These are phyloP conservation scores for Cyphomyrus discorhynchus DNA, from an alignment of 2,113 vertebrate species.

Conservation along the genomic window DNA sequence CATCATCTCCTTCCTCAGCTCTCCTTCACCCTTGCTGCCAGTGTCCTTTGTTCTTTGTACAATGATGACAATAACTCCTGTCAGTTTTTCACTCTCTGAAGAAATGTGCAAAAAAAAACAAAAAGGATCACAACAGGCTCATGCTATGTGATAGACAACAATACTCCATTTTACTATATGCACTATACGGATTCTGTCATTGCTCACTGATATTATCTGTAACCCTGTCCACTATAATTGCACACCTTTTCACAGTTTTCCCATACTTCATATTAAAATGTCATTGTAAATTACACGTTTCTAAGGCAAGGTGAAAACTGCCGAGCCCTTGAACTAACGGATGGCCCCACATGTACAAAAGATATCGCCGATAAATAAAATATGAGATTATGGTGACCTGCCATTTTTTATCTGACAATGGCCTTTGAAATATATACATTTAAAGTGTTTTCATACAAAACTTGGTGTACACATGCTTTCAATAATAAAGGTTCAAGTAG, in stretches of 20 bases:
- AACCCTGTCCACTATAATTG: neutral
- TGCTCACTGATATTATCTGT: neutral
- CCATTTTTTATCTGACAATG: neutral
- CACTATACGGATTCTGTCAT: neutral
- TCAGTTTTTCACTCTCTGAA: neutral
- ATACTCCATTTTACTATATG: neutral
- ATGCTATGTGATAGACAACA: neutral
- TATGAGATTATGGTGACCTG: neutral
- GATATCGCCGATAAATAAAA: neutral
- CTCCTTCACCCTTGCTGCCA: constrained; percentile 50
- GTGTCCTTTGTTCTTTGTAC: constrained; percentile 30
- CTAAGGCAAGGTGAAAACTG: constrained; percentile 27
- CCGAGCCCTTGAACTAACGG: constrained; percentile 22
- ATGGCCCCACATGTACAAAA: constrained; percentile 3
- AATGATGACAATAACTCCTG: neutral
- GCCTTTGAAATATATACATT: neutral
- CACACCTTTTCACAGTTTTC: neutral
- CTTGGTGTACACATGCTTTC: neutral
- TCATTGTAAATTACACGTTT: constrained; percentile 29
- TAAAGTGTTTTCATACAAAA: neutral
- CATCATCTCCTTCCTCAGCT: constrained; percentile 58
- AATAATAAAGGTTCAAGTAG: neutral
- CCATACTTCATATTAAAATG: constrained; percentile 19
- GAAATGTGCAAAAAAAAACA: neutral
- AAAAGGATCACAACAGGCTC: neutral